Evolutionary conservation across 2,113 vertebrate species (phyloP).

Genomic region (Stictonetta naevosa): DNA sequence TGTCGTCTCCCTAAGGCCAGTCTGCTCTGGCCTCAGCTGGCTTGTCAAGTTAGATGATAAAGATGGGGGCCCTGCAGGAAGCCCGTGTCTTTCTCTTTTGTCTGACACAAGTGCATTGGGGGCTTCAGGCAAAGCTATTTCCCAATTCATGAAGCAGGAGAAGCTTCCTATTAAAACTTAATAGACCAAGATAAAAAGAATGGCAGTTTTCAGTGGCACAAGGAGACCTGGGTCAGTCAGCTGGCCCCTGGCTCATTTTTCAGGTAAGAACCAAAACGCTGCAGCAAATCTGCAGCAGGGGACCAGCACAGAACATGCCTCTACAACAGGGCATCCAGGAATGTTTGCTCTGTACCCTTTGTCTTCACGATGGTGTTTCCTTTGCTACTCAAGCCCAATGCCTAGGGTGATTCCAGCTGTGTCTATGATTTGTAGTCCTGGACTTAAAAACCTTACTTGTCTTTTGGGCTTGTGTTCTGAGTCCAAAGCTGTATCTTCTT

Average conservation of each 20-base stretch:
- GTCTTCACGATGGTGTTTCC: rapidly evolving
- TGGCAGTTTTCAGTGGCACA: neutral
- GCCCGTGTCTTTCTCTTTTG: neutral
- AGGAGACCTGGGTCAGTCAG: neutral
- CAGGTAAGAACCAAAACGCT: neutral
- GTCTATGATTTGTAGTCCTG: neutral
- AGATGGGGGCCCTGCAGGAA: neutral
- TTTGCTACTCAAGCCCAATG: rapidly evolving
- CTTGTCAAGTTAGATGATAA: neutral
- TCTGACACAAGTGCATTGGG: neutral
- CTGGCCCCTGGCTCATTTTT: neutral
- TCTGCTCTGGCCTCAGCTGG: neutral
- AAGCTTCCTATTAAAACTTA: neutral
- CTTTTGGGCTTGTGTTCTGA: neutral
- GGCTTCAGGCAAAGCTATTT: neutral
- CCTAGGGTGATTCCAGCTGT: neutral
- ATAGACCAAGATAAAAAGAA: neutral
- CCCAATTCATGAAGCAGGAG: neutral
- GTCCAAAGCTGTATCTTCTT: neutral
- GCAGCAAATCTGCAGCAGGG: neutral
- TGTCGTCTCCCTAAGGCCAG: neutral
- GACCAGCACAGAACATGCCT: rapidly evolving
- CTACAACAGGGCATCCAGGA: rapidly evolving
- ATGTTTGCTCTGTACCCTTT: rapidly evolving
- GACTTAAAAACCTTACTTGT: neutral